phyloP scores from a whole-genome alignment of 2,797 vertebrate species.

The Spea hammondii region DNA sequence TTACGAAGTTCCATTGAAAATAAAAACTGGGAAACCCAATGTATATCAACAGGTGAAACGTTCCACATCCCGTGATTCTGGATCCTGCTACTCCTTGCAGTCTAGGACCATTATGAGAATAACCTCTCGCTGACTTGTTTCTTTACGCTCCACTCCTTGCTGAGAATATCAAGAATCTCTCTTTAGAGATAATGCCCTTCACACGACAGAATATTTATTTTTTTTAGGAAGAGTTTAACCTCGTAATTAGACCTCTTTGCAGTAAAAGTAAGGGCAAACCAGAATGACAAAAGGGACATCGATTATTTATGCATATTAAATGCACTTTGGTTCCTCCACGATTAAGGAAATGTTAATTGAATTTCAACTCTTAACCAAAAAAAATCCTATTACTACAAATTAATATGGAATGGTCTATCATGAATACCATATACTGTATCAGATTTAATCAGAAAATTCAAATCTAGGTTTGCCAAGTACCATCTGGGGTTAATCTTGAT shows the following conservation, averaged over 20 bases:
- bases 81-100: constrained; percentile 31
- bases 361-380: constrained; percentile 15
- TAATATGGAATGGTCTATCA: background rate
- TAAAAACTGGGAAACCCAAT: background rate
- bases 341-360: constrained; percentile 23
- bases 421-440: background rate
- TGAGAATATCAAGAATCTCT: constrained; percentile 34
- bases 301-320: constrained; percentile 38
- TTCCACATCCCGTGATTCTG: constrained; percentile 9
- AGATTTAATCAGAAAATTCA: background rate
- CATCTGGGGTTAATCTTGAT: background rate
- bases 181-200: constrained; percentile 43
- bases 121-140: constrained; percentile 27
- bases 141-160: constrained; percentile 25
- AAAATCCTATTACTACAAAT: constrained; percentile 11
- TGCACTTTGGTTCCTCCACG: background rate
- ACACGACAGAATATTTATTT: constrained; percentile 23
- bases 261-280: constrained; percentile 43
- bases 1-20: background rate
- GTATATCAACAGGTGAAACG: constrained; percentile 22
- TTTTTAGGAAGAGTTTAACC: constrained; percentile 38
- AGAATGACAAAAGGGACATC: constrained; percentile 27
- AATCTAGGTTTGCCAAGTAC: background rate
- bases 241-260: constrained; percentile 45
- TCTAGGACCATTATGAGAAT: constrained; percentile 44